Base-by-base conservation (phyloP, 2,797 vertebrate species). In the Onychomys leucogaster region DNA sequence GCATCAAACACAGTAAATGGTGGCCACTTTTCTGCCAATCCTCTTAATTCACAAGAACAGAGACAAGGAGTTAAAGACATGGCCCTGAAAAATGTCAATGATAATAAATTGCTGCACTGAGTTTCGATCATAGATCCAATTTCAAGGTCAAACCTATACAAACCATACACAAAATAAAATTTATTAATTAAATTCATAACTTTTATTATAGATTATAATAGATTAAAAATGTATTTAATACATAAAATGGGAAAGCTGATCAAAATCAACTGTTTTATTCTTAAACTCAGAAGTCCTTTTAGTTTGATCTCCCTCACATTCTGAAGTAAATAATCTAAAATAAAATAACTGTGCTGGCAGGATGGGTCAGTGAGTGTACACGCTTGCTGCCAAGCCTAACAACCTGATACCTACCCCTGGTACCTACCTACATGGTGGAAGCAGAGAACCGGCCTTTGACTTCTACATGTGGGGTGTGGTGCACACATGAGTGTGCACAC, bases 241-340 rank as follows among this genome's bases (percentile, higher is more conserved):
- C 5, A 27, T 78, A 95, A 94, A 90, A 90, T 41, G 19, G 95
- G 19, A n/a, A 46, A 34, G n/a, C 43, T 77, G 91, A 88, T 76
- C 71, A 89, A 94, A 67, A 67, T 65, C 12, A 34, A 71, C 12
- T 86, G 32, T n/a, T 75, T 91, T 82, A 96, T 89, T 27, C 57
- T 90, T 69, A 77, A 95, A 82, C 37, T 73, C 92, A 93, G 23
- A 94, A 93, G 65, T 14, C 27, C 83, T 83, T 95, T 63, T 12
- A 55, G 37, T 73, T 89, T 93, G 71, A 46, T 61, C 93, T 67
- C 17, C 41, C 37, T 91, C 32, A 80, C 78, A 90, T 87, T 96
- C 85, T 67, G 41, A 96, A 96, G 77, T 73, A 73, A 67, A 32
- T 46, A 37, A 59, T 63, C 82, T 82, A 86, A 80, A 76, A 43